Conservation (phyloP, 2,113 vertebrate genomes). For the Setophaga coronata region DNA sequence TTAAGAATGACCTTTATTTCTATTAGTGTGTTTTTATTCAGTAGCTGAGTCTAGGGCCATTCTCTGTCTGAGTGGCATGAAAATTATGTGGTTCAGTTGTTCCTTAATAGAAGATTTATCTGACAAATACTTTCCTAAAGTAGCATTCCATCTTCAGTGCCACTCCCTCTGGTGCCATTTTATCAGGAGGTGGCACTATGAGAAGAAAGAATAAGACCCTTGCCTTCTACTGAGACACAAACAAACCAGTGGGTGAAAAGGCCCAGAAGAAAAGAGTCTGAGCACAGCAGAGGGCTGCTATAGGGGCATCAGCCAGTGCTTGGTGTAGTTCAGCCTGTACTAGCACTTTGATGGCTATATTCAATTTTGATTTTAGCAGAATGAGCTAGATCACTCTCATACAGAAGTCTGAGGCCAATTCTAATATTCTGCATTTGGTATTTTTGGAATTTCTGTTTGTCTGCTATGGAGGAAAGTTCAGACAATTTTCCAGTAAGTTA, state of each 20-base stretch:
- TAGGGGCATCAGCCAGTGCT: neutral
- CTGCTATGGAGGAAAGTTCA: neutral
- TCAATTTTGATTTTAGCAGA: neutral
- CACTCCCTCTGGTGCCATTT: neutral
- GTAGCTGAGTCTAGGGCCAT: neutral
- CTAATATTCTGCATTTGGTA: neutral
- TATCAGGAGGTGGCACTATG: neutral
- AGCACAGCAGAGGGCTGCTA: neutral
- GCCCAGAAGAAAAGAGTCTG: neutral
- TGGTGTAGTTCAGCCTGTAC: neutral
- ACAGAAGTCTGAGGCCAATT: neutral
- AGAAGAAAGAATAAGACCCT: neutral
- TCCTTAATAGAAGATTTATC: neutral
- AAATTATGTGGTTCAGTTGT: neutral
- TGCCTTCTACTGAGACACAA: neutral
- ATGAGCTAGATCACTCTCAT: neutral
- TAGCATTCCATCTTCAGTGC: neutral
- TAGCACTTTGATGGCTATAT: neutral
- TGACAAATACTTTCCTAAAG: neutral
- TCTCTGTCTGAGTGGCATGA: neutral
- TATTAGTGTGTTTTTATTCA: neutral
- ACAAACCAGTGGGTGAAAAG: neutral
- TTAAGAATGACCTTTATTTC: neutral
- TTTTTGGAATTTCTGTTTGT: slow-evolving; percentile 46
- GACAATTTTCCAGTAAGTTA: slow-evolving; percentile 38